Evolutionary conservation across 2,888 invertebrate species (phyloP), one percentile per base, ranked within the genome.

Genomic region (Drosophila affinis): DNA sequence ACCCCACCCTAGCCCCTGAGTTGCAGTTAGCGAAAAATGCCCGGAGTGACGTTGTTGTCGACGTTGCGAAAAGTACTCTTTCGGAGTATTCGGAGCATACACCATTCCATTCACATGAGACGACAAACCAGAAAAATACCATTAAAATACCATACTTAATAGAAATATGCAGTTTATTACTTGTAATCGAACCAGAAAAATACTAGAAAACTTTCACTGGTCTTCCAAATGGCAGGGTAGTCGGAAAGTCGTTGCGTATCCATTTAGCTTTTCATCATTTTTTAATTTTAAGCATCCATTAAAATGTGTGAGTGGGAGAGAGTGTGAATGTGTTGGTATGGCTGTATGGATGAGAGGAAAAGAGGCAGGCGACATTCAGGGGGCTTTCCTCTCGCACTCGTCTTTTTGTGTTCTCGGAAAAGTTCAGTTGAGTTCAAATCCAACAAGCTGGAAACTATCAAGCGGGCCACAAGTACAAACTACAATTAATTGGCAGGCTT

Each of bases 391-490:
- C 67, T 63, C 39, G 64, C 53, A 70, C 64, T 55, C 45, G 55
- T 34, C 51, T 67, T 39, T 51, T 55, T 65, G 77, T 65, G 57
- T 78, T 85, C 82, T 85, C 69, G 63, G 77, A 71, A 81, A 79
- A 84, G 82, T 83, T 83, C 87, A 87, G 79, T 75, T 84, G 79
- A 84, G 82, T 82, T 82, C 87, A 87, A 86, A 82, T 84, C 84
- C 76, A 82, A 82, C 87, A 82, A 82, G 76, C 72, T 82, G 87
- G 87, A 86, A 82, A 87, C 87, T 87, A 84, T 81, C 65, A 74
- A 83, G 78, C 71, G 10, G 58, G 65, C 51, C 52, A 69, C 73
- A 69, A 71, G 75, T 60, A 58, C 56, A 70, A 77, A 75, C 34
- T 53, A 78, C 74, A 87, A 82, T 81, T 87, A 84, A 81, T 86